phyloP scores from a whole-genome alignment of 2,888 invertebrate species.

The Eristalis intricaria region DNA sequence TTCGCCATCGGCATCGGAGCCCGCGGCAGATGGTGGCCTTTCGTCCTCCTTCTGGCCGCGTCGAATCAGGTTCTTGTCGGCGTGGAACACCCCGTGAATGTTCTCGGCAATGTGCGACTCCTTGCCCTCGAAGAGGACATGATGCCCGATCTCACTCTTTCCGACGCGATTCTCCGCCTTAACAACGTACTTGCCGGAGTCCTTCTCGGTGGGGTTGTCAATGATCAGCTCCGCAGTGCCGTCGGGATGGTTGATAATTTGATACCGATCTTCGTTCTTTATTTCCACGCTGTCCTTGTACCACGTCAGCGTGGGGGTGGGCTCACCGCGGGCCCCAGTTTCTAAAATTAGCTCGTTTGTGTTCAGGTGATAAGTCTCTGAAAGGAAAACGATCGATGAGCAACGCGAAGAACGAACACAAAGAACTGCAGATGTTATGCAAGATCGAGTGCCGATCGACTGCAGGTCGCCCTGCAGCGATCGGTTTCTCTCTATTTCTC shows the following conservation, averaged over 20 bases:
- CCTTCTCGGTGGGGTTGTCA: conserved; percentile 85
- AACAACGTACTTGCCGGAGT: conserved; percentile 90
- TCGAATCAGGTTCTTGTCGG: conserved; percentile 79
- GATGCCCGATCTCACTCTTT: conserved; percentile 88
- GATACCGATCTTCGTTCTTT: conserved; percentile 83
- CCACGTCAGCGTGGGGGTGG: conserved; percentile 89
- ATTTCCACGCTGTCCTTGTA: conserved; percentile 87
- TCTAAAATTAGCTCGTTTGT: conserved; percentile 90
- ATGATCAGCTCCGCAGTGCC: conserved; percentile 88
- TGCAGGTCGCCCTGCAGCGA: conserved; percentile 3
- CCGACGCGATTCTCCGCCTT: conserved; percentile 88
- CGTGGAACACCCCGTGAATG: conserved; percentile 81
- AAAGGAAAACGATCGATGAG: conserved; percentile 30
- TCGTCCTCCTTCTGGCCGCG: conserved; percentile 75
- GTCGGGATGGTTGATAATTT: conserved; percentile 87
- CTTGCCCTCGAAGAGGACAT: conserved; percentile 86
- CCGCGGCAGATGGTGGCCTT: conserved; percentile 54
- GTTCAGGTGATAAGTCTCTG: conserved; percentile 87
- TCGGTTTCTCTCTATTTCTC: background rate
- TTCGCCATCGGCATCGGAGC: conserved; percentile 61
- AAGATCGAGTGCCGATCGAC: conserved; percentile 30
- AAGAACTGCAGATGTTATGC: conserved; percentile 42
- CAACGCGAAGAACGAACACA: conserved; percentile 11
- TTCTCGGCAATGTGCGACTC: conserved; percentile 80
- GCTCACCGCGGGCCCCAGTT: conserved; percentile 89